A percentile compares a stretch with the other conserved stretches of the same genome.
Evolutionary conservation across 2,113 vertebrate genomes (phyloP).

Genomic region (Phycodurus eques): DNA sequence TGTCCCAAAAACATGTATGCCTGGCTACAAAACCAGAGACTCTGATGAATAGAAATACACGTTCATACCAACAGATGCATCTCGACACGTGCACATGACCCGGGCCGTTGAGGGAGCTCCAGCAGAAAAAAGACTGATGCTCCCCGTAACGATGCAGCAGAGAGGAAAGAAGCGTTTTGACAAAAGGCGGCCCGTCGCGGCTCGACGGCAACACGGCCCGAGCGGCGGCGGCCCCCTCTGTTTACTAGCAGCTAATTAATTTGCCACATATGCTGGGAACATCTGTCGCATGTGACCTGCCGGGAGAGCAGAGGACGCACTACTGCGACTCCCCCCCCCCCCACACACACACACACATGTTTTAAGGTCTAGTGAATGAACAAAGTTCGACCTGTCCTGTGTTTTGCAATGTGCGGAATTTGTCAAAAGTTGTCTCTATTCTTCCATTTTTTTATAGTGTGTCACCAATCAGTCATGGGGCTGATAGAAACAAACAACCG

Average conservation of each 20-base stretch:
- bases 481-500: not conserved
- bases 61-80: constrained; percentile 22
- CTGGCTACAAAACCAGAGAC: constrained; percentile 75
- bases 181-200: constrained; percentile 81
- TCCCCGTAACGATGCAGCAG: constrained; percentile 79
- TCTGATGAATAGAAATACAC: constrained; percentile 25
- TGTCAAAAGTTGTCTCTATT: too few relatives aligned
- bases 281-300: constrained; percentile 98
- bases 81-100: constrained; percentile 34
- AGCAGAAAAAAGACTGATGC: constrained; percentile 95
- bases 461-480: not conserved
- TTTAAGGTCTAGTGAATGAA: constrained; percentile 2
- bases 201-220: constrained; percentile 55
- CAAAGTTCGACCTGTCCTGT: constrained; percentile 32
- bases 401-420: not conserved
- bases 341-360: constrained; percentile 31
- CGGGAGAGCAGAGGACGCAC: constrained; percentile 88
- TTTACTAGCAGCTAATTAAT: constrained; percentile 99
- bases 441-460: too few relatives aligned
- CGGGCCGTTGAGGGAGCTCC: constrained; percentile 65
- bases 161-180: constrained; percentile 91
- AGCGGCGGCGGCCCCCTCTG: constrained; percentile 87
- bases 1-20: constrained; percentile 71
- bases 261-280: constrained; percentile 99
- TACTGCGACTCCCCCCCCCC: constrained; percentile 85